Evolutionary conservation across 2,888 invertebrate genomes (phyloP), one percentile per base, ranked within the genome.

Genomic region (Stenichneumon culpator): DNA sequence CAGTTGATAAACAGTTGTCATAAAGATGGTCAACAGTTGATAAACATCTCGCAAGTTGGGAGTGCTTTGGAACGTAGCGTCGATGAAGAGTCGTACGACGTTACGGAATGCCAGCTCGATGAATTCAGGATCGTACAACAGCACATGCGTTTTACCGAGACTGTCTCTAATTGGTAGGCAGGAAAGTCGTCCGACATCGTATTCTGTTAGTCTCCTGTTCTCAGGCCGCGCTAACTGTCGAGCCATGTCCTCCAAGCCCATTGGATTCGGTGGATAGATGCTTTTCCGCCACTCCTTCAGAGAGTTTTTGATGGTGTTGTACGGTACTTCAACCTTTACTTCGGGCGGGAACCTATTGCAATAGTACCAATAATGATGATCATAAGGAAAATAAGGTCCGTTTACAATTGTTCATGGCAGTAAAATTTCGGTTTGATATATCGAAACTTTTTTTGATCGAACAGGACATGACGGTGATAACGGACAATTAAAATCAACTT

Each of bases 1-100:
- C 28, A n/a, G n/a, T n/a, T n/a, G n/a, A n/a, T n/a, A n/a, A n/a
- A 0, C 28, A 28, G 28, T 28, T 2, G 3, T 28, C 28, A 3
- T 28, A 28, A 28, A 28, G 2, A 28, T 28, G 3, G 28, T 28
- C 28, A 28, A 28, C 2, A 28, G 28, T 28, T 28, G 28, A 4
- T 28, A 28, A 2, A 14, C 14, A 44, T 44, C 44, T 9, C 44
- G 11, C 14, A 44, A 11, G 44, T 50, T 50, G 1, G 83, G 79
- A 5, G 74, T 68, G 6, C 52, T 72, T 44, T 79, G 50, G 28
- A 83, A 79, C 22, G 83, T 83, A 1, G 60, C 83, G 50, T 83
- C 83, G 0, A 83, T 79, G 11, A 83, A 83, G 0, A 83, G 22
- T 9, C 74, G 79, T 0, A 47, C 14, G 2, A 74, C 63, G 25